Conservation (phyloP, 2,113 vertebrate species). For the Misgurnus anguillicaudatus region DNA sequence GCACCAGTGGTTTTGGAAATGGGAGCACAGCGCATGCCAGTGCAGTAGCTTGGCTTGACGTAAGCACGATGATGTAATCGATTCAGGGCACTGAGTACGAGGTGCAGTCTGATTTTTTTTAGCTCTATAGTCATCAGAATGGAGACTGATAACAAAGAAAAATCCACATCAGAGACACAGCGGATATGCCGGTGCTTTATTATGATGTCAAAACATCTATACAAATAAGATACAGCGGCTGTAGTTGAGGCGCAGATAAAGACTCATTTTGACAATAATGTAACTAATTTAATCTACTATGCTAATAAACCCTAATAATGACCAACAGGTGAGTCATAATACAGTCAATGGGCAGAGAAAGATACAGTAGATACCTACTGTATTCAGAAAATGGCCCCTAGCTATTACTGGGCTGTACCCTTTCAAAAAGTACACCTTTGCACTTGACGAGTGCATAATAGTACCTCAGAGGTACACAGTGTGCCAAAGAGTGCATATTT, state of each 20-base stretch:
- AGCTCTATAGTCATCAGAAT: constrained; percentile 2
- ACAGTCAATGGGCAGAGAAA: not conserved
- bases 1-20: not conserved
- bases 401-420: no score
- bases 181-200: not conserved
- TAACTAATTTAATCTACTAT: not conserved
- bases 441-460: no score
- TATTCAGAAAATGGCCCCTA: no score
- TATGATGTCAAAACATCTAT: not conserved
- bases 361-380: no score
- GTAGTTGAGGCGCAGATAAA: no score
- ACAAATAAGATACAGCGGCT: no score
- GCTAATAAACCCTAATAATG: not conserved
- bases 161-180: not conserved
- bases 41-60: constrained; percentile 45
- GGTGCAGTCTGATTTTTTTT: constrained; percentile 40
- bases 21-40: constrained; percentile 10
- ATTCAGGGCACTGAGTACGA: constrained; percentile 26
- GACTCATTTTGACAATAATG: not conserved
- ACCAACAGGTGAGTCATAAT: not conserved
- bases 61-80: constrained; percentile 47
- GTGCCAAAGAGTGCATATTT: no score
- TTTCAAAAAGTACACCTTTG: no score
- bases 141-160: not conserved
- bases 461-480: no score